phyloP scores from a whole-genome alignment of 1,140 invertebrate species.

The Frieseomelitta varia region DNA sequence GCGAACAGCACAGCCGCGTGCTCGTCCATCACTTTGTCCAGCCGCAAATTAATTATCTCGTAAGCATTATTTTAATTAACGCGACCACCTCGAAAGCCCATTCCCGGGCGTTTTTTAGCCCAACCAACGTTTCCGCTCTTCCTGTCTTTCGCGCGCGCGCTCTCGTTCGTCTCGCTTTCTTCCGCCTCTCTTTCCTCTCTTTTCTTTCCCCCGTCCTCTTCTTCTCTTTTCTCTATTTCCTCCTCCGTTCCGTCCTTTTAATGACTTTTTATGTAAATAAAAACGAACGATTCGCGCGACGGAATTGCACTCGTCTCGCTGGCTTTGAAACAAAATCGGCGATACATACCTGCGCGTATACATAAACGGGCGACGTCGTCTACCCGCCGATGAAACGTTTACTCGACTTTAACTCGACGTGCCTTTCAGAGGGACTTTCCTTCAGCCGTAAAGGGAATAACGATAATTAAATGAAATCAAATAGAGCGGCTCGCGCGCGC shows the following conservation, averaged over 20 bases:
- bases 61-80: conserved; percentile 71
- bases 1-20: conserved; percentile 37
- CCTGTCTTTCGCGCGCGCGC: too few relatives aligned
- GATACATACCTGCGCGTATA: too few relatives aligned
- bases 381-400: not conserved
- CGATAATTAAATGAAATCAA: conserved; percentile 36
- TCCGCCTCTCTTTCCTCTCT: too few relatives aligned
- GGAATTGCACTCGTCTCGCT: not conserved
- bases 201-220: not conserved
- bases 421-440: too few relatives aligned
- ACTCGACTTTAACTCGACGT: too few relatives aligned
- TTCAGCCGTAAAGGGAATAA: not conserved
- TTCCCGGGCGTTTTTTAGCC: not conserved
- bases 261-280: not conserved
- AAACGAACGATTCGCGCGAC: not conserved
- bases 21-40: conserved; percentile 67
- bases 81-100: conserved; percentile 28
- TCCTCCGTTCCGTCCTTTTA: not conserved
- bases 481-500: not conserved
- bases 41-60: conserved; percentile 70
- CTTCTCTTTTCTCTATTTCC: not conserved
- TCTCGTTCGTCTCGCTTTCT: too few relatives aligned
- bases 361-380: not conserved
- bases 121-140: not conserved
- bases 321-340: not conserved